These are phyloP conservation scores for Ichneumoninae sp. DNA, from an alignment of 2,888 invertebrate species.

Conservation along the genomic window DNA sequence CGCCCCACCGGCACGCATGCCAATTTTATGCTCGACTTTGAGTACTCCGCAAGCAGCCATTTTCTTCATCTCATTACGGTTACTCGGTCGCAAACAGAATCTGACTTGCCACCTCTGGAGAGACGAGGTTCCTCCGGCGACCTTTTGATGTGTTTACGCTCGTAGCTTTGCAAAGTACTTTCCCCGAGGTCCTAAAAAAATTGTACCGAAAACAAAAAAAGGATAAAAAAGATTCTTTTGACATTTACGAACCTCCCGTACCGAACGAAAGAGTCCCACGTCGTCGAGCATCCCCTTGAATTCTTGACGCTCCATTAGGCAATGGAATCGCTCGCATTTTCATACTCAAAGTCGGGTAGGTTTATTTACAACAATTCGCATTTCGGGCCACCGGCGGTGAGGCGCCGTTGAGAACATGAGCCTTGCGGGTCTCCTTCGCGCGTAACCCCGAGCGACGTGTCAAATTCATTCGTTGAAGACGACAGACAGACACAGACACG, in stretches of 20 bases:
- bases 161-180: background rate
- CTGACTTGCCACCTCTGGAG: background rate
- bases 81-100: background rate
- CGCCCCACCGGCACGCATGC: background rate
- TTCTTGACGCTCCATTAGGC: background rate
- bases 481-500: background rate
- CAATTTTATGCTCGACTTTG: background rate
- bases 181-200: background rate
- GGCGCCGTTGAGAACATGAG: background rate
- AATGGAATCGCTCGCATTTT: background rate
- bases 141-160: background rate
- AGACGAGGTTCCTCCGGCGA: background rate
- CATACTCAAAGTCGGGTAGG: background rate
- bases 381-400: background rate
- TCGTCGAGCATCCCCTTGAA: background rate
- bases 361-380: background rate
- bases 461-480: background rate
- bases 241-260: no score
- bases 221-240: no score
- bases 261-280: no score
- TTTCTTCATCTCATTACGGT: slow-evolving; percentile 4
- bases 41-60: background rate
- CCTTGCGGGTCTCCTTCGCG: background rate
- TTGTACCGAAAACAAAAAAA: background rate
- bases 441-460: background rate